Percentiles rank a stretch among this genome's conserved stretches.
Evolutionary conservation across 35 echinoderm and acorn worm genomes (phyloP).

Genomic region (Diadema setosum): DNA sequence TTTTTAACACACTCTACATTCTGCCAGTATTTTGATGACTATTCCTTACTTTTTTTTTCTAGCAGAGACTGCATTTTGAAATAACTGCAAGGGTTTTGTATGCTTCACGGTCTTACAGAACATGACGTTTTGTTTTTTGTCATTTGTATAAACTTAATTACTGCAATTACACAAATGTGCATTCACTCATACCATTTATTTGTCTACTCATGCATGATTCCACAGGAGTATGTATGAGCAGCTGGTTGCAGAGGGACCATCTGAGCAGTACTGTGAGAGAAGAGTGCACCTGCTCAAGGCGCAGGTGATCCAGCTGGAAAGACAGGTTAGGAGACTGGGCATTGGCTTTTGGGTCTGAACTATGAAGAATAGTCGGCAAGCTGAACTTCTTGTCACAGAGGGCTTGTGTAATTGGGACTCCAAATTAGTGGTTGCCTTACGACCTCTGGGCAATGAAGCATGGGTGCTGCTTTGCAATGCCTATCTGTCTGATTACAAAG

Average conservation of each 20-base stretch:
- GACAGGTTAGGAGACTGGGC: conserved; percentile 46
- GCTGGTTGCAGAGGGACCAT: conserved; percentile 68
- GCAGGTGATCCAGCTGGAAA: conserved; percentile 88
- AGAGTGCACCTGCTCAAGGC: conserved; percentile 86
- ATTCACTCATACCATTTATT: neutral
- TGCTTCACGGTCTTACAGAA: neutral
- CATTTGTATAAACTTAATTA: neutral
- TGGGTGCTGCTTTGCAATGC: neutral
- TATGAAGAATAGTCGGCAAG: neutral
- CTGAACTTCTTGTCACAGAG: neutral
- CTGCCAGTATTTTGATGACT: neutral
- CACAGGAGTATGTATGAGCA: conserved; percentile 70
- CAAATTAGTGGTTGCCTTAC: neutral
- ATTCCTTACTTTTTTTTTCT: neutral
- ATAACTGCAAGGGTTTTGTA: neutral
- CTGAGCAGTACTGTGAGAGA: conserved; percentile 75
- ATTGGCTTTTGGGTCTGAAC: neutral
- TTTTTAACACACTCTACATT: neutral
- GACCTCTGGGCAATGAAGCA: neutral
- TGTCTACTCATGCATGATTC: neutral
- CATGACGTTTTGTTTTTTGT: neutral
- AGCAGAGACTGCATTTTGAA: neutral
- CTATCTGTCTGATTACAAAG: neutral
- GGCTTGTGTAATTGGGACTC: neutral
- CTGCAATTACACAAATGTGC: neutral